phyloP scores from a whole-genome alignment of 2,888 invertebrate genomes.

The Antheraea yamamai region DNA sequence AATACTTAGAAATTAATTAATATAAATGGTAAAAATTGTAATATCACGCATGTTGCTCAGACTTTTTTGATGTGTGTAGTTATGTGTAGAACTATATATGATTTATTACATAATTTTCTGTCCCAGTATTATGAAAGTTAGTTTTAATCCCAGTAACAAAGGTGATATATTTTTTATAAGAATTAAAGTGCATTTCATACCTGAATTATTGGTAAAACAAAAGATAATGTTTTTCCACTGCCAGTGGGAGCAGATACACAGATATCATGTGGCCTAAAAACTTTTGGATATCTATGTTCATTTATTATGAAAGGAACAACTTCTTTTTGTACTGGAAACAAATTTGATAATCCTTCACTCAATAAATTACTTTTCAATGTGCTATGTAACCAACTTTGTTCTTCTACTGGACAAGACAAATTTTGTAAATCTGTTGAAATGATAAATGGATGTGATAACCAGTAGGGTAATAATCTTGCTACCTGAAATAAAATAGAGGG shows the following conservation, averaged over 20 bases:
- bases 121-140: too few species aligned
- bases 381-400: constrained; percentile 84
- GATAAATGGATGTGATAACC: constrained; percentile 91
- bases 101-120: too few species aligned
- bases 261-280: constrained; percentile 91
- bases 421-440: constrained; percentile 88
- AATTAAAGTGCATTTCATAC: constrained; percentile 47
- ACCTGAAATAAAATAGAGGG: constrained; percentile 74
- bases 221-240: constrained; percentile 98
- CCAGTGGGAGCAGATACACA: constrained; percentile 99
- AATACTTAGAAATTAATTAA: too few species aligned
- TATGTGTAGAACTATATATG: too few species aligned
- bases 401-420: constrained; percentile 76
- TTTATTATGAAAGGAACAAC: constrained; percentile 90
- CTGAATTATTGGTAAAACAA: constrained; percentile 95
- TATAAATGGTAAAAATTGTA: too few species aligned
- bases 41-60: too few species aligned
- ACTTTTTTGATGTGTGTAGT: too few species aligned
- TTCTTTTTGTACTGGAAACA: constrained; percentile 93
- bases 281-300: constrained; percentile 81
- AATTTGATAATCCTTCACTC: constrained; percentile 86
- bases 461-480: constrained; percentile 90
- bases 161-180: background rate
- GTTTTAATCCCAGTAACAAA: background rate
- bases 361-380: constrained; percentile 84